phyloP scores from a whole-genome alignment of 2,113 vertebrate genomes.

The Varanus salvator region DNA sequence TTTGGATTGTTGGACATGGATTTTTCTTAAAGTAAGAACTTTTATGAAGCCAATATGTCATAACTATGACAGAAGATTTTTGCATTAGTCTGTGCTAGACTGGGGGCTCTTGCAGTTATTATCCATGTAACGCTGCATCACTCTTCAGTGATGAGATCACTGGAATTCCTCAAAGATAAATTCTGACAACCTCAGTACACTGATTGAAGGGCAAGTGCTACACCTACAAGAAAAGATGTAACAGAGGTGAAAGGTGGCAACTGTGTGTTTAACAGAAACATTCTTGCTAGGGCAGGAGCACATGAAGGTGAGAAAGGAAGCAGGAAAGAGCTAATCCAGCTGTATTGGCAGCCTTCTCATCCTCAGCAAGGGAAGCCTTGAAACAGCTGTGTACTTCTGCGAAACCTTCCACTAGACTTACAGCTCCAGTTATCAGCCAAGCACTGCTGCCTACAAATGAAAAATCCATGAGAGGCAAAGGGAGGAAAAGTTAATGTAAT shows the following conservation, averaged over 20 bases:
- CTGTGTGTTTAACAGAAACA: not conserved
- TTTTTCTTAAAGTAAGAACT: not conserved
- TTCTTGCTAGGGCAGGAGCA: not conserved
- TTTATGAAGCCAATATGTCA: not conserved
- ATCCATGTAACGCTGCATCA: slow-evolving; percentile 26
- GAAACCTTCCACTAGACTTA: slow-evolving; percentile 10
- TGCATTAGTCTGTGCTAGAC: not conserved
- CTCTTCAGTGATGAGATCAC: slow-evolving; percentile 17
- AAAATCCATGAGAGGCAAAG: slow-evolving; percentile 56
- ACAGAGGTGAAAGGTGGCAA: not conserved
- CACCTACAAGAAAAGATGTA: not conserved
- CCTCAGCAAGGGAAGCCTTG: fast-evolving
- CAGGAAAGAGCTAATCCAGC: not conserved
- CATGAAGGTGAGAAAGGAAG: slow-evolving; percentile 9
- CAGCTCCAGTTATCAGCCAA: slow-evolving; percentile 25
- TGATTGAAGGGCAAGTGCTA: not conserved
- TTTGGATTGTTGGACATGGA: not conserved
- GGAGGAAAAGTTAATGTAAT: slow-evolving; percentile 62
- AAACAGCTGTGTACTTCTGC: slow-evolving; percentile 28
- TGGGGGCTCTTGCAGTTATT: slow-evolving; percentile 21
- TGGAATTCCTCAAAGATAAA: slow-evolving; percentile 24
- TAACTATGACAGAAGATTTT: slow-evolving; percentile 4
- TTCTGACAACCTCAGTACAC: not conserved
- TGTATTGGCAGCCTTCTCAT: slow-evolving; percentile 15
- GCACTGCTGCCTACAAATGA: slow-evolving; percentile 45